These are phyloP conservation scores for Pterocles orientalis DNA, from an alignment of 2,113 vertebrate species.

Conservation along the genomic window DNA sequence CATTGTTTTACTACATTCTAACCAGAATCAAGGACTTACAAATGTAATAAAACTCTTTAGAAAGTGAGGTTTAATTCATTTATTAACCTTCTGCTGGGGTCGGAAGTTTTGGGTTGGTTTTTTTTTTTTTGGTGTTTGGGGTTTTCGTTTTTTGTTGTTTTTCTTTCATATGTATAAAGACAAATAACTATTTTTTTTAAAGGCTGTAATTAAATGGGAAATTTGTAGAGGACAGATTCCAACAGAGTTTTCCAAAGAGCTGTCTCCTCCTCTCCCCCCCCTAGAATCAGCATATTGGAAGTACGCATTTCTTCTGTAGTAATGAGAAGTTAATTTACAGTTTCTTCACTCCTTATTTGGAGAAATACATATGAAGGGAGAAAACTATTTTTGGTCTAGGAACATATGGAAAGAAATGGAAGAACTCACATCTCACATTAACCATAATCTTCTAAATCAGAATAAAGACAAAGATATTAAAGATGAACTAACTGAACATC, in stretches of 20 bases:
- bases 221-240: conserved; percentile 45
- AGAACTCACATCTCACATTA: conserved; percentile 25
- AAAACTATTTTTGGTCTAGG: conserved; percentile 58
- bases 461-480: conserved; percentile 36
- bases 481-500: neutral
- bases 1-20: neutral
- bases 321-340: conserved; percentile 69
- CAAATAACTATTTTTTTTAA: neutral
- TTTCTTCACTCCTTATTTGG: conserved; percentile 54
- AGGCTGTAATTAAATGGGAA: conserved; percentile 27
- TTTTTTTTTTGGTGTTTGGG: neutral
- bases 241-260: conserved; percentile 45
- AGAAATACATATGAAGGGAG: conserved; percentile 51
- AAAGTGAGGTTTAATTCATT: neutral
- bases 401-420: conserved; percentile 64
- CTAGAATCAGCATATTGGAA: conserved; percentile 43
- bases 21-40: neutral
- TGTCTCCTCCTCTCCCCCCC: conserved; percentile 10
- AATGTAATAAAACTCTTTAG: neutral
- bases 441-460: neutral
- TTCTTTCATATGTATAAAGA: neutral
- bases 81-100: neutral
- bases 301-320: conserved; percentile 50
- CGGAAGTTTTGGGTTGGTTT: neutral
- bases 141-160: neutral